Conservation (phyloP, 1,140 invertebrate species). For the Formica selysi region DNA sequence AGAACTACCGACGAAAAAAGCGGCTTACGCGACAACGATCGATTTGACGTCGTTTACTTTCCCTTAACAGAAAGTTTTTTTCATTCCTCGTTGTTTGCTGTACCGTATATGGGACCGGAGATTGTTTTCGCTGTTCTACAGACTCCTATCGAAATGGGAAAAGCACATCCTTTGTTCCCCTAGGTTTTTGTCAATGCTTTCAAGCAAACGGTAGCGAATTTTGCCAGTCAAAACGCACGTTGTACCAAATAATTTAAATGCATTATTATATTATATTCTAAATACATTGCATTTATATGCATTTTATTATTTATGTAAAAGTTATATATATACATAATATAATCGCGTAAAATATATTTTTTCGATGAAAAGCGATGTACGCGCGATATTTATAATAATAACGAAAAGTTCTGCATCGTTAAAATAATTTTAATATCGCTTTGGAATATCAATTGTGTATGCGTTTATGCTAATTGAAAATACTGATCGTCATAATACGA, state of each 20-base stretch:
- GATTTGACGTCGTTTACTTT: constrained; percentile 63
- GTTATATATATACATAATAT: background rate
- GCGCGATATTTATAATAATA: background rate
- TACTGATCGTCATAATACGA: background rate
- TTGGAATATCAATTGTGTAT: background rate
- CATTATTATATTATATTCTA: background rate
- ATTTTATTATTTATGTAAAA: constrained; percentile 43
- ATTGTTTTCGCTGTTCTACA: constrained; percentile 32
- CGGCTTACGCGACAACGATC: constrained; percentile 67
- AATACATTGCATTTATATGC: background rate
- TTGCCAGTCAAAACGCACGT: background rate
- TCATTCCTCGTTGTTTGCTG: constrained; percentile 58
- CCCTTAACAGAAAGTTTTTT: constrained; percentile 71
- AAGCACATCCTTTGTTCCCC: constrained; percentile 59
- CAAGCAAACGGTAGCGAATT: constrained; percentile 37
- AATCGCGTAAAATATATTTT: constrained; percentile 15
- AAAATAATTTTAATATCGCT: constrained; percentile 41
- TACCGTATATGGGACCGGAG: constrained; percentile 20
- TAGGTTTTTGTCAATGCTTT: constrained; percentile 30
- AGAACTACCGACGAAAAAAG: constrained; percentile 64
- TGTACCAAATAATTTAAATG: constrained; percentile 49
- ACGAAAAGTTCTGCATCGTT: background rate
- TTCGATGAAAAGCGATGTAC: background rate
- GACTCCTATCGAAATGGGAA: constrained; percentile 23
- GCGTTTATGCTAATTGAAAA: background rate